These are phyloP conservation scores for Pristionchus exspectatus DNA, from an alignment of 2,888 invertebrate genomes.

Conservation along the genomic window DNA sequence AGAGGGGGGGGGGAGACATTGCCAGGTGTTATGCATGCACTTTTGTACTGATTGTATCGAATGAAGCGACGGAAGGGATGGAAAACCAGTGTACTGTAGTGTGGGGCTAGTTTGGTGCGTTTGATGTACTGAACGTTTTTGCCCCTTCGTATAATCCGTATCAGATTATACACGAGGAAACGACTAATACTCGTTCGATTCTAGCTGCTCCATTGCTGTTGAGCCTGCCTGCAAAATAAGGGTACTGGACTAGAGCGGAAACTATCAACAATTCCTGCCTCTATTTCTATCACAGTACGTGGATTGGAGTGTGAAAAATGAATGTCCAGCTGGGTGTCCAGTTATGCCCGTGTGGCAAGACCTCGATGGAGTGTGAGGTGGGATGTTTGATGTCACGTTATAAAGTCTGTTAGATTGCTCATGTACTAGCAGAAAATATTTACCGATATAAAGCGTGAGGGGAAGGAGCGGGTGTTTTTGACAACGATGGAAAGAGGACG, in stretches of 20 bases:
- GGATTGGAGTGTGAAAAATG: not conserved
- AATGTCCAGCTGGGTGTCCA: not conserved
- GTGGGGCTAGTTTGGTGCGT: slow-evolving; percentile 2
- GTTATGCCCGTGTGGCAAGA: not conserved
- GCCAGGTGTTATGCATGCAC: not conserved
- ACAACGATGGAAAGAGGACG: not conserved
- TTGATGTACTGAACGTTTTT: not conserved
- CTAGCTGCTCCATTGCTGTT: not conserved
- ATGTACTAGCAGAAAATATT: not conserved
- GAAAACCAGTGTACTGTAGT: not conserved
- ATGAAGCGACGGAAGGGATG: not conserved
- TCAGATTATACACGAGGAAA: slow-evolving; percentile 5
- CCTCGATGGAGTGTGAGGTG: not conserved
- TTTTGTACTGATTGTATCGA: not conserved
- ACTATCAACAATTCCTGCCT: not conserved
- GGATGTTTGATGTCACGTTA: not conserved
- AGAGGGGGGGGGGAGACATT: not conserved
- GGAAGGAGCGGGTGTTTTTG: not conserved
- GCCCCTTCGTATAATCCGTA: not conserved
- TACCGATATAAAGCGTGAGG: not conserved
- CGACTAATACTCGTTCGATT: not conserved
- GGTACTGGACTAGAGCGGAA: not conserved
- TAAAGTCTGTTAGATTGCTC: not conserved
- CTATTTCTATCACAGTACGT: not conserved
- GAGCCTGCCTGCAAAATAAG: not conserved